phyloP scores from a whole-genome alignment of 2,888 invertebrate species.

The Orthosia cruda region DNA sequence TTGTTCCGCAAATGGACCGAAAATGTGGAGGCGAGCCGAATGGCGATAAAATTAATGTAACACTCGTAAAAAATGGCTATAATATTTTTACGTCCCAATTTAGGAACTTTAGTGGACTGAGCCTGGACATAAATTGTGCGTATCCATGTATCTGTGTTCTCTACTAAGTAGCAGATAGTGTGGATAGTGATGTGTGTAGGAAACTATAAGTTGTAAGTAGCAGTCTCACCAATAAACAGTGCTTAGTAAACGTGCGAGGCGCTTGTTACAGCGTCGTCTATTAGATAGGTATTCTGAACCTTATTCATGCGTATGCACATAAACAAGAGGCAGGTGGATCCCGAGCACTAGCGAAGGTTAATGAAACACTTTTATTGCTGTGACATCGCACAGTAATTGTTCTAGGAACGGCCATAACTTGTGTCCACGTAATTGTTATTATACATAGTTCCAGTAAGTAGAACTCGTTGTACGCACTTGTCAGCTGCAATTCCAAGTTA shows the following conservation, averaged over 20 bases:
- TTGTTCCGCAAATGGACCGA: slow-evolving; percentile 69
- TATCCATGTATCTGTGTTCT: slow-evolving; percentile 35
- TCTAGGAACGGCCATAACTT: slow-evolving; percentile 46
- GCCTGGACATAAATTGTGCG: slow-evolving; percentile 57
- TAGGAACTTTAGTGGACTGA: slow-evolving; percentile 58
- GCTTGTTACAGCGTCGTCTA: slow-evolving; percentile 65
- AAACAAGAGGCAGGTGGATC: slow-evolving; percentile 74
- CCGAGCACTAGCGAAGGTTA: slow-evolving; percentile 57
- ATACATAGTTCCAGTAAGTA: slow-evolving; percentile 43
- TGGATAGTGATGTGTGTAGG: slow-evolving; percentile 45
- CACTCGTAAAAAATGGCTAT: slow-evolving; percentile 69
- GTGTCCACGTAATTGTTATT: slow-evolving; percentile 48
- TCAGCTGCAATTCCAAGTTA: slow-evolving; percentile 16
- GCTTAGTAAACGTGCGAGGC: slow-evolving; percentile 51
- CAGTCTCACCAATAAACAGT: slow-evolving; percentile 65
- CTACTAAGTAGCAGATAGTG: slow-evolving; percentile 33
- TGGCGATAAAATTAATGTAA: slow-evolving; percentile 71
- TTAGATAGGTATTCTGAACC: slow-evolving; percentile 69
- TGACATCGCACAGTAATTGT: slow-evolving; percentile 63
- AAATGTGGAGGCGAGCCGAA: slow-evolving; percentile 68
- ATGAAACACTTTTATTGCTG: slow-evolving; percentile 65
- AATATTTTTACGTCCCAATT: slow-evolving; percentile 71
- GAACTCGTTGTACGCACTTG: slow-evolving; percentile 20
- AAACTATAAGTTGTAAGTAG: slow-evolving; percentile 63
- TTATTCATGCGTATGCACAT: slow-evolving; percentile 73